Percentiles rank a stretch among this genome's conserved stretches.
Conservation (phyloP, 2,797 vertebrate species). For the Ficedula albicollis region DNA sequence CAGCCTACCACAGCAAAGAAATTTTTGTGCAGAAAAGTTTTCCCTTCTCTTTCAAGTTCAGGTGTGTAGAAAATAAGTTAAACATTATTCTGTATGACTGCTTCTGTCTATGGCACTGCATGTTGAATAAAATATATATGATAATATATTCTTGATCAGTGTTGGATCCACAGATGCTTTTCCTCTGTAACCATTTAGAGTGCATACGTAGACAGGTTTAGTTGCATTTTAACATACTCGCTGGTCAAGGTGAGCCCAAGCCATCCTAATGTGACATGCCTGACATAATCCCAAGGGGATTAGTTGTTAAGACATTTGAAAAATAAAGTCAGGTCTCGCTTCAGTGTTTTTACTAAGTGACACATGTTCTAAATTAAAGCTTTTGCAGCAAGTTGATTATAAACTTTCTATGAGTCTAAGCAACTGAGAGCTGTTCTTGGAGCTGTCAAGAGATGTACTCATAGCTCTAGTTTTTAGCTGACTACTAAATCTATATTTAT, state of each 20-base stretch:
- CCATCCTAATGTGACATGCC: neutral
- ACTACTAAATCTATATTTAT: neutral
- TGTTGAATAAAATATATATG: neutral
- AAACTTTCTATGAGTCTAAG: neutral
- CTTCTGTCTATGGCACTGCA: neutral
- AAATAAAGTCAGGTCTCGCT: neutral
- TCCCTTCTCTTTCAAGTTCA: neutral
- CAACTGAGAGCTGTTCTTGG: neutral
- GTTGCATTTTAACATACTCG: neutral
- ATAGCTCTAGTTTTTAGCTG: neutral
- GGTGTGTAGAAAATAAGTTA: neutral
- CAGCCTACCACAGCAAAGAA: neutral
- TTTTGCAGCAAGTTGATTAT: neutral
- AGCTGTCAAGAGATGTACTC: neutral
- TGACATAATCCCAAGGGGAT: constrained; percentile 23
- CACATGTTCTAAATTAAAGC: neutral
- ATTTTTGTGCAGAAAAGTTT: neutral
- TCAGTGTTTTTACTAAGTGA: neutral
- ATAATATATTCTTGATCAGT: neutral
- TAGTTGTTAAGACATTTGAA: constrained; percentile 40
- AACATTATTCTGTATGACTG: neutral
- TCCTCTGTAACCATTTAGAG: neutral
- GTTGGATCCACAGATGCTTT: neutral
- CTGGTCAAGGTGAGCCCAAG: constrained; percentile 18
- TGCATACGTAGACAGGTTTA: neutral